These are phyloP conservation scores for Kuschelorhynchus macadamiae DNA, from an alignment of 2,888 invertebrate genomes.

Conservation along the genomic window DNA sequence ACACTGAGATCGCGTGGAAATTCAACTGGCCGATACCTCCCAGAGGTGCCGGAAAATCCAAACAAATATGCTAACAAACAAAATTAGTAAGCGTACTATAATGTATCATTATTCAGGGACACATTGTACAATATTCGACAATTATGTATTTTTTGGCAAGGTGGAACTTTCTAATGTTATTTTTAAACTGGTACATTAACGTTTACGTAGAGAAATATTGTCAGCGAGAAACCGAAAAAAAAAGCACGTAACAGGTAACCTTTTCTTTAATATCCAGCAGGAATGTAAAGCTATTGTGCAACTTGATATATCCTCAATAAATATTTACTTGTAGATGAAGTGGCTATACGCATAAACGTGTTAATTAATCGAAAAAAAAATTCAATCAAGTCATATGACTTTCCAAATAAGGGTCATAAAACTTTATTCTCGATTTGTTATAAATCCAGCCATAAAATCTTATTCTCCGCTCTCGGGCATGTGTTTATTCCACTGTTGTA, in stretches of 20 bases:
- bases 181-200: constrained; percentile 20
- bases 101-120: not conserved
- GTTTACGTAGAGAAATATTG: constrained; percentile 22
- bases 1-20: too few species aligned
- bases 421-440: constrained; percentile 2
- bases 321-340: constrained; percentile 4
- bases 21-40: too few species aligned
- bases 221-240: constrained; percentile 6
- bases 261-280: not conserved
- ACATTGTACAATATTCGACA: constrained; percentile 4
- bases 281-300: not conserved
- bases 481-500: constrained; percentile 13
- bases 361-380: constrained; percentile 22
- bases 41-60: too few species aligned
- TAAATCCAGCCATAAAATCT: constrained; percentile 16
- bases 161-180: constrained; percentile 21
- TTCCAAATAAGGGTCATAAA: constrained; percentile 9
- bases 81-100: too few species aligned
- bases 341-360: not conserved
- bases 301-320: not conserved
- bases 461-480: not conserved
- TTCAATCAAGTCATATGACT: constrained; percentile 9
- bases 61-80: too few species aligned
- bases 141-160: constrained; percentile 36
- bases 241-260: not conserved